Evolutionary conservation across 2,888 invertebrate species (phyloP), one percentile per base, ranked within the genome.

Genomic region (Polyommatus icarus): DNA sequence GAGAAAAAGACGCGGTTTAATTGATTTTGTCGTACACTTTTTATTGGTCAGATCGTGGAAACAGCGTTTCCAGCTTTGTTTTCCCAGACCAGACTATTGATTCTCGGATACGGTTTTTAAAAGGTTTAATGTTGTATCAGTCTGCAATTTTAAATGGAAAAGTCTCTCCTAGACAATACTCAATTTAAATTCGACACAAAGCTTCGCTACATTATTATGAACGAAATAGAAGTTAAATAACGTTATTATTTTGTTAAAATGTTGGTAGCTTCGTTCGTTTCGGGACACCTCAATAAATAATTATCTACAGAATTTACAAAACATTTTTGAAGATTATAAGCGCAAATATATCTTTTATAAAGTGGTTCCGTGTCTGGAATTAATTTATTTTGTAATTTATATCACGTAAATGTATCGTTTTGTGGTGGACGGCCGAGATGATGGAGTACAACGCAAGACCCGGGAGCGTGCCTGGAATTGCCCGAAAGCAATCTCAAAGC

Each of bases 341-440:
- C 46, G 24, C 46, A 76, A 76, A 76, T 6, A 76, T 57, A 76
- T 76, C 20, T 76, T n/a, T 59, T 76, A 36, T 20, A 40, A 76
- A 40, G 36, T 61, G 59, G 59, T 76, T 76, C 59, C 76, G 40
- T 40, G 76, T 32, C 54, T 40, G 20, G 59, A 32, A 76, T 76
- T 59, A 76, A 76, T 61, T 59, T 76, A 76, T n/a, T 76, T 76
- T 76, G 29, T 36, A 76, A 76, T 76, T 76, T 76, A 24, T 76
- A 76, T 76, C 57, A 76, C 76, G 76, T 76, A 76, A 61, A 76
- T 36, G 76, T 46, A 57, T 76, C 57, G 76, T 76, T 59, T 59
- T 57, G 76, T 57, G 29, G 76, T 76, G 76, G 76, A 76, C 54
- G 76, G 59, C 18, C 36, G 15, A 76, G 36, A 59, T 76, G 76